A percentile compares a stretch with the other conserved stretches of the same genome.
These are phyloP conservation scores for Aphyosemion australe DNA, from an alignment of 2,113 vertebrate species.

Conservation along the genomic window DNA sequence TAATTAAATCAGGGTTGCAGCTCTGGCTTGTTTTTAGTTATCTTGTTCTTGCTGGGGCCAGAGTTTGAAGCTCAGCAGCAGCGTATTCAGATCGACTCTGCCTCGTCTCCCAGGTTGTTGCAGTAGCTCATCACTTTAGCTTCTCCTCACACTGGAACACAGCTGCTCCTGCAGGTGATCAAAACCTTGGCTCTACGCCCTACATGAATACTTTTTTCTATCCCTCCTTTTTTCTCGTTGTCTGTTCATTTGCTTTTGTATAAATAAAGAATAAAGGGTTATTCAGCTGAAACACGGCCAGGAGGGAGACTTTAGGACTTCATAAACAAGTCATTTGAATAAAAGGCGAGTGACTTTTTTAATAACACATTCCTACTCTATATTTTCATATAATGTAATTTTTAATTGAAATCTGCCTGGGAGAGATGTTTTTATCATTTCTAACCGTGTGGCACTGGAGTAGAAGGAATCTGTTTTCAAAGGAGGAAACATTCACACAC, in stretches of 20 bases:
- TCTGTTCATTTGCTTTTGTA: conserved; percentile 58
- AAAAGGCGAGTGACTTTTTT: conserved; percentile 37
- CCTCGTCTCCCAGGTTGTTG: conserved; percentile 19
- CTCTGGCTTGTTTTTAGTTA: conserved; percentile 32
- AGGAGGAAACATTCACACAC: not conserved
- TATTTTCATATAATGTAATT: conserved; percentile 30
- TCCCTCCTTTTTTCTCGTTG: conserved; percentile 33
- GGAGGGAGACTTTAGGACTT: conserved; percentile 49
- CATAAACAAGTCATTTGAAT: conserved; percentile 58
- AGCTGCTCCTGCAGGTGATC: conserved; percentile 36
- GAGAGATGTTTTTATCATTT: conserved; percentile 19
- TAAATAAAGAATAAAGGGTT: conserved; percentile 68
- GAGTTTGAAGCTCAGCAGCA: no score
- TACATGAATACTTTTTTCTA: not conserved
- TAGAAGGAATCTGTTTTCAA: no score
- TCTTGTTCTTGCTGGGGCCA: conserved; percentile 8
- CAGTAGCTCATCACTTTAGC: conserved; percentile 9
- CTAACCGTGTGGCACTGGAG: no score
- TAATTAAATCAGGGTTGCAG: conserved; percentile 63
- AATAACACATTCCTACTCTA: conserved; percentile 33
- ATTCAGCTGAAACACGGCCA: conserved; percentile 54
- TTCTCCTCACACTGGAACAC: not conserved
- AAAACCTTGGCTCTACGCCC: conserved; percentile 12
- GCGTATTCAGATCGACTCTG: no score
- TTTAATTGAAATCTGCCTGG: conserved; percentile 68